phyloP scores from a whole-genome alignment of 2,113 vertebrate species.

The Protobothrops mucrosquamatus region DNA sequence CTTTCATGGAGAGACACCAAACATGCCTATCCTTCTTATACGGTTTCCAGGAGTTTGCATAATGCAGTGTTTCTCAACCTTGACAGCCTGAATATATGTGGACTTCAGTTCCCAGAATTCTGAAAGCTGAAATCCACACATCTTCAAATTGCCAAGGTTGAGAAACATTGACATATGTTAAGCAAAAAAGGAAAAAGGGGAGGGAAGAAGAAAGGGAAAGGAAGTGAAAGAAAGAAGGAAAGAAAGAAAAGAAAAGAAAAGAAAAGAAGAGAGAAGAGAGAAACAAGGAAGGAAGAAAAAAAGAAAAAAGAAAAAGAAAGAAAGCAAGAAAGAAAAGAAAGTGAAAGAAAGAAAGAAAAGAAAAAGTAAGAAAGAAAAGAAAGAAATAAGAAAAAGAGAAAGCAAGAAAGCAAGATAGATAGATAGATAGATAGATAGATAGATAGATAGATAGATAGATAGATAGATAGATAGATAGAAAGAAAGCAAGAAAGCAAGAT shows the following conservation, averaged over 20 bases:
- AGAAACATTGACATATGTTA: background rate
- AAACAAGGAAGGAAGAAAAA: no score
- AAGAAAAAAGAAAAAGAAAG: no score
- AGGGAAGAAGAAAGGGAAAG: no score
- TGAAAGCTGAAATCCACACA: background rate
- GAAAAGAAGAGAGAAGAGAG: no score
- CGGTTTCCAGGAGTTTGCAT: background rate
- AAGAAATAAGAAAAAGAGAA: background rate
- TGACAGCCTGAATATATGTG: background rate
- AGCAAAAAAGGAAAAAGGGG: background rate
- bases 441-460: background rate
- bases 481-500: no score
- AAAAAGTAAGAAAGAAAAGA: background rate
- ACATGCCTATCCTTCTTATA: background rate
- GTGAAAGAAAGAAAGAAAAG: no score
- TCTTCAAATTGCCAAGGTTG: no score
- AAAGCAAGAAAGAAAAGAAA: no score
- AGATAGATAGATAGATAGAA: no score
- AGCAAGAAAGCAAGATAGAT: background rate
- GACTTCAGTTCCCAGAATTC: background rate
- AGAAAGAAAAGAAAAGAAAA: no score
- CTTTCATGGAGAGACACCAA: background rate
- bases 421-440: no score
- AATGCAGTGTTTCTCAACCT: background rate
- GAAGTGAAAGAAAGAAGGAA: no score